These are phyloP conservation scores for Gastracanthus pulcherrimus DNA, from an alignment of 2,888 invertebrate genomes.

Conservation along the genomic window DNA sequence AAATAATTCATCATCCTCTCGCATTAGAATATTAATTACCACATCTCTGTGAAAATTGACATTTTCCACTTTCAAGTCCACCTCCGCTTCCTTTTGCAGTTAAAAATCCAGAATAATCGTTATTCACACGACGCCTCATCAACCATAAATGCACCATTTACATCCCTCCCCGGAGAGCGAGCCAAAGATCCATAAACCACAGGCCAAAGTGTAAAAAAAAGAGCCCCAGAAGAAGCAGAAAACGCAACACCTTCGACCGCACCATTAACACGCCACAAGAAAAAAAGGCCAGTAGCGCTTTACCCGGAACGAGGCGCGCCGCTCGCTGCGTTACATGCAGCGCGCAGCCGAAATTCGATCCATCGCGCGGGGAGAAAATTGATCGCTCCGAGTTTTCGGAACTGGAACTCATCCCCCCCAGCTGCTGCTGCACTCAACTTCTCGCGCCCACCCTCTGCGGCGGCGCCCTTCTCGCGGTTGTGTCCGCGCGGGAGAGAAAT, in stretches of 20 bases:
- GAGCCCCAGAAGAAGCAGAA: no score
- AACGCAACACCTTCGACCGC: not conserved
- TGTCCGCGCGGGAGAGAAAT: not conserved
- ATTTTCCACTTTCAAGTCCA: no score
- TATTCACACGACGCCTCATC: not conserved
- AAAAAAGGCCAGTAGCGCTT: no score
- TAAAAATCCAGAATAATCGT: not conserved
- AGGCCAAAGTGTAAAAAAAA: not conserved
- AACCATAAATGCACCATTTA: not conserved
- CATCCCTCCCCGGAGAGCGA: not conserved
- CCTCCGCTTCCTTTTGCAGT: not conserved
- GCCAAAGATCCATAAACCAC: not conserved
- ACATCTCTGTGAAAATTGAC: no score
- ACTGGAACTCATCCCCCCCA: slow-evolving; percentile 47
- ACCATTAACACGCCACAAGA: slow-evolving; percentile 2
- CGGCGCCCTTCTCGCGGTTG: not conserved
- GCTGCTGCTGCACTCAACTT: slow-evolving; percentile 43
- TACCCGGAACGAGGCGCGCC: no score
- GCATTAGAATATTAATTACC: not conserved
- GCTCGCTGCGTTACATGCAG: not conserved
- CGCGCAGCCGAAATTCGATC: slow-evolving; percentile 35
- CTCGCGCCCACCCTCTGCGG: slow-evolving; percentile 18
- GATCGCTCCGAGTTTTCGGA: slow-evolving; percentile 50
- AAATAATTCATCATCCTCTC: not conserved
- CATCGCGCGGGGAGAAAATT: slow-evolving; percentile 41